Percentiles rank a stretch among this genome's conserved stretches.
Evolutionary conservation across 2,113 vertebrate genomes (phyloP).

Genomic region (Regulus satrapa): DNA sequence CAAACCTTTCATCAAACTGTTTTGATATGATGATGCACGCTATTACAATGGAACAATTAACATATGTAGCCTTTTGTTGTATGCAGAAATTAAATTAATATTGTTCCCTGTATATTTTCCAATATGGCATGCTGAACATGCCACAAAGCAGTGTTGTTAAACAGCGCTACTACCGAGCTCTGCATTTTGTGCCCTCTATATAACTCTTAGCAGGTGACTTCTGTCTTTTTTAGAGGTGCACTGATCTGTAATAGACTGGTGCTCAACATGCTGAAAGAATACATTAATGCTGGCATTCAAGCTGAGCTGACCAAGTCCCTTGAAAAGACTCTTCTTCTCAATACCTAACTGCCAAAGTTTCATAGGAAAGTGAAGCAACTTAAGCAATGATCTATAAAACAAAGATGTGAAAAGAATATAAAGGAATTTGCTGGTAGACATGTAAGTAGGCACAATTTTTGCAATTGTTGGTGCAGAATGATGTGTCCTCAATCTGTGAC

Average conservation of each 20-base stretch:
- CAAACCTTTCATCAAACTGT: neutral
- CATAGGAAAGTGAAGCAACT: neutral
- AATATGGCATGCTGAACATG: neutral
- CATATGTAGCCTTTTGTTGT: neutral
- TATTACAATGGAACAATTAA: neutral
- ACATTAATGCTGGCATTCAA: neutral
- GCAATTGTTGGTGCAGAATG: neutral
- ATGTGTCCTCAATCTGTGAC: slow-evolving; percentile 6
- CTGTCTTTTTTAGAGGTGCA: neutral
- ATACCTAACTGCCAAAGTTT: neutral
- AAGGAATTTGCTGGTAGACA: neutral
- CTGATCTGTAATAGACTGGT: neutral
- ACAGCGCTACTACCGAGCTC: neutral
- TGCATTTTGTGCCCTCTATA: neutral
- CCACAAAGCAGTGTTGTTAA: neutral
- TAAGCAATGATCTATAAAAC: neutral
- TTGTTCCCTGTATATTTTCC: neutral
- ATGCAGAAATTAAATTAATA: neutral
- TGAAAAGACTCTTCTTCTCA: neutral
- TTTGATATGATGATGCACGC: accelerated
- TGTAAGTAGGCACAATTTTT: neutral
- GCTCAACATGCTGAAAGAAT: neutral
- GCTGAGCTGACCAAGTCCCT: neutral
- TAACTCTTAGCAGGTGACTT: neutral
- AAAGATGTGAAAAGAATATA: neutral